These are phyloP conservation scores for Spodoptera frugiperda DNA, from an alignment of 1,140 invertebrate species.

Conservation along the genomic window DNA sequence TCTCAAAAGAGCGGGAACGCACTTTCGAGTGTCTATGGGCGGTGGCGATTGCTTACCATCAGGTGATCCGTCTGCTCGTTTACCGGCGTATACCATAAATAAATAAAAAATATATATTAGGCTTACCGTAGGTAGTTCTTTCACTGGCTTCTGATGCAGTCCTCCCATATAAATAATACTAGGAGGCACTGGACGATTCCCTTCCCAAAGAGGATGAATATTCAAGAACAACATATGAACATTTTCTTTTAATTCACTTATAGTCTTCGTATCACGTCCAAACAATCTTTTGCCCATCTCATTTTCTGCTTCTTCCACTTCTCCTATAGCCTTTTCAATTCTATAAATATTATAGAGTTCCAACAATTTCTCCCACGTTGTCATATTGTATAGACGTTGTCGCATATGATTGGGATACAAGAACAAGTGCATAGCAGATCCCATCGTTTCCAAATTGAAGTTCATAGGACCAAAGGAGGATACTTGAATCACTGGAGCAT, in stretches of 20 bases:
- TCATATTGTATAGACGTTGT: slow-evolving; percentile 49
- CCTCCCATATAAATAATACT: slow-evolving; percentile 81
- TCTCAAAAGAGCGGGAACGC: too few relatives aligned
- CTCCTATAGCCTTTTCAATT: not conserved
- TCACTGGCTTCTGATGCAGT: slow-evolving; percentile 75
- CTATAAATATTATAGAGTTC: slow-evolving; percentile 51
- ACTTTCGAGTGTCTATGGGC: too few relatives aligned
- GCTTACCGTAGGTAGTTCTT: slow-evolving; percentile 63
- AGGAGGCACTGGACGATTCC: slow-evolving; percentile 77
- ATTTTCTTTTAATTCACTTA: slow-evolving; percentile 79
- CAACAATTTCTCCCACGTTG: slow-evolving; percentile 61
- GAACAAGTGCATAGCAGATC: slow-evolving; percentile 66
- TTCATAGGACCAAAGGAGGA: not conserved
- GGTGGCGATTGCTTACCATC: too few relatives aligned
- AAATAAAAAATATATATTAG: not conserved
- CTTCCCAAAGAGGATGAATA: slow-evolving; percentile 75
- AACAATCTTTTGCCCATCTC: slow-evolving; percentile 61
- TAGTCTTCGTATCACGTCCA: slow-evolving; percentile 65
- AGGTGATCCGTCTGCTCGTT: too few relatives aligned
- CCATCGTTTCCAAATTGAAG: not conserved
- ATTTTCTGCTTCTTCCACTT: slow-evolving; percentile 15
- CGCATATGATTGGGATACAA: slow-evolving; percentile 72
- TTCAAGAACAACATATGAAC: slow-evolving; percentile 85
- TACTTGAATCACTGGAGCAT: not conserved
- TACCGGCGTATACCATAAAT: too few relatives aligned